Evolutionary conservation across 1,140 invertebrate species (phyloP).

Genomic region (Orius insidiosus): DNA sequence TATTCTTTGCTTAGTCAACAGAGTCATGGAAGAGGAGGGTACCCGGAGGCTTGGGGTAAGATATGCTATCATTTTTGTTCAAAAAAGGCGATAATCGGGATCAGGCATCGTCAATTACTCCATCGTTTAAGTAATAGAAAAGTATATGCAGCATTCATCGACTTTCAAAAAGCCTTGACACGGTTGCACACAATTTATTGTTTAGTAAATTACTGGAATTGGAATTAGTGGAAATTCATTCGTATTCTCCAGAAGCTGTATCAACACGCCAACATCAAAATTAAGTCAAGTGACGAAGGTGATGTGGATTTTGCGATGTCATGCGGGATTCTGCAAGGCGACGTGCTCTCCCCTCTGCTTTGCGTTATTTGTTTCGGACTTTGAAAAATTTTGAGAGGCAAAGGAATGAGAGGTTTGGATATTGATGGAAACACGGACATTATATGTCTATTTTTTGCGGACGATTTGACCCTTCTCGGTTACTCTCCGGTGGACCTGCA

Average conservation of each 20-base stretch:
- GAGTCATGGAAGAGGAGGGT: no score
- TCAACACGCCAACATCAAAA: slow-evolving; percentile 13
- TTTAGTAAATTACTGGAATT: slow-evolving; percentile 18
- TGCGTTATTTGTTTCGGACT: slow-evolving; percentile 16
- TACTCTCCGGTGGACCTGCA: slow-evolving; percentile 7
- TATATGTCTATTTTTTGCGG: slow-evolving; percentile 17
- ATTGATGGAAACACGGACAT: slow-evolving; percentile 1
- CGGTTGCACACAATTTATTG: slow-evolving; percentile 17
- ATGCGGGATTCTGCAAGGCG: slow-evolving; percentile 19
- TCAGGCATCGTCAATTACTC: background rate
- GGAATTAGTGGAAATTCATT: slow-evolving; percentile 20
- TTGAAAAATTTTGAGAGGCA: slow-evolving; percentile 1
- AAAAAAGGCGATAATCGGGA: background rate
- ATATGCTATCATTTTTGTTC: background rate
- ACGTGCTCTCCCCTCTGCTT: slow-evolving; percentile 17
- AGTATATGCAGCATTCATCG: slow-evolving; percentile 19
- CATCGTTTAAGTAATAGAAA: background rate
- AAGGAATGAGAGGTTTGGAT: background rate
- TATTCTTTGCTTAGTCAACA: no score
- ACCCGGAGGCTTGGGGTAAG: background rate
- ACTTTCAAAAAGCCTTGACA: slow-evolving; percentile 19
- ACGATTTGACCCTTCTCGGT: slow-evolving; percentile 16
- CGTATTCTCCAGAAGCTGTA: slow-evolving; percentile 17
- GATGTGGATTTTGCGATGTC: slow-evolving; percentile 12
- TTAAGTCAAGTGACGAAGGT: slow-evolving; percentile 10